A percentile compares a stretch with the other conserved stretches of the same genome.
These are phyloP conservation scores for Drosophila borealis DNA, from an alignment of 2,888 invertebrate species.

Conservation along the genomic window DNA sequence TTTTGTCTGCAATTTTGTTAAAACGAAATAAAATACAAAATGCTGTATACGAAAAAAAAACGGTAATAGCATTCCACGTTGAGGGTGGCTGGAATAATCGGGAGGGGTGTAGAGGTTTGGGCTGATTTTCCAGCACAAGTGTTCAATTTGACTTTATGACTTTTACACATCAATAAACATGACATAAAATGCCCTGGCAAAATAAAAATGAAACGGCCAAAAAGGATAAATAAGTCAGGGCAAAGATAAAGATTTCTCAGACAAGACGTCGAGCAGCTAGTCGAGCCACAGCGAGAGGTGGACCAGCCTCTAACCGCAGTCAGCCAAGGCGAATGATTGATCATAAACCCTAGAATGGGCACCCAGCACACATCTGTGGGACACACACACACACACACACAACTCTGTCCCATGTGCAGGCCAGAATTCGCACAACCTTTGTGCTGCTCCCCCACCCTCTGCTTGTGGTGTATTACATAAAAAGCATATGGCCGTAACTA, in stretches of 20 bases:
- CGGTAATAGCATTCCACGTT: conserved; percentile 11
- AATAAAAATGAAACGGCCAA: conserved; percentile 73
- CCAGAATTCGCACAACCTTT: conserved; percentile 21
- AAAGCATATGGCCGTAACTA: conserved; percentile 78
- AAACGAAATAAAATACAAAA: conserved; percentile 41
- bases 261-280: conserved; percentile 9
- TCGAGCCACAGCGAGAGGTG: conserved; percentile 1
- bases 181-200: conserved; percentile 70
- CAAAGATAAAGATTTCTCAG: conserved; percentile 75
- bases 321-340: conserved; percentile 72
- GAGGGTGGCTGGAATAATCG: conserved; percentile 16
- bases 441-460: not conserved
- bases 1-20: conserved; percentile 26
- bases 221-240: conserved; percentile 76
- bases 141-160: conserved; percentile 78
- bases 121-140: conserved; percentile 53
- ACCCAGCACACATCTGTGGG: conserved; percentile 53
- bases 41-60: conserved; percentile 4
- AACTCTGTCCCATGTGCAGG: not conserved
- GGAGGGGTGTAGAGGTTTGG: not conserved
- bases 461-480: conserved; percentile 62
- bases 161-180: conserved; percentile 81
- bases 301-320: conserved; percentile 64
- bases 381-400: conserved; percentile 5
- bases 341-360: conserved; percentile 64